phyloP scores from a whole-genome alignment of 2,113 vertebrate species.

The Thinocorus orbignyianus region DNA sequence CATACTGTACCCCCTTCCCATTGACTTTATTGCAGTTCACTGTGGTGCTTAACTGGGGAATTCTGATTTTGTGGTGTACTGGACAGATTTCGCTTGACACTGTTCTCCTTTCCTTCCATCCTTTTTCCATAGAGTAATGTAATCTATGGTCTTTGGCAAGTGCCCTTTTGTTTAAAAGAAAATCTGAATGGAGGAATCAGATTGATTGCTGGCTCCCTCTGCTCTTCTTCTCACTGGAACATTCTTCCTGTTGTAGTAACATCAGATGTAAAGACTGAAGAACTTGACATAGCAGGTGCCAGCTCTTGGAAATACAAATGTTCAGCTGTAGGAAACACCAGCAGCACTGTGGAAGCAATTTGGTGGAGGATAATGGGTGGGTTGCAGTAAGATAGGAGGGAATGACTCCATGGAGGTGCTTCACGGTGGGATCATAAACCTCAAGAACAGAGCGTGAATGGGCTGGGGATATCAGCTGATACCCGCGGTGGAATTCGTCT shows the following conservation, averaged over 20 bases:
- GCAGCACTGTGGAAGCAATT: not conserved
- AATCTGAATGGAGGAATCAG: not conserved
- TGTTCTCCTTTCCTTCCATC: not conserved
- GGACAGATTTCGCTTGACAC: not conserved
- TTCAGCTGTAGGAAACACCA: not conserved
- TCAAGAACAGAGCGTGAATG: not conserved
- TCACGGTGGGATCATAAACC: not conserved
- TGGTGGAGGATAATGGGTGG: not conserved
- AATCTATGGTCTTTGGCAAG: not conserved
- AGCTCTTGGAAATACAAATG: not conserved
- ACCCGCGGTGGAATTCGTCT: not conserved
- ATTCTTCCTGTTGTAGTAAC: not conserved
- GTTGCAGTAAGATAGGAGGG: not conserved
- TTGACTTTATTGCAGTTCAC: not conserved
- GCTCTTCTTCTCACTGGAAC: not conserved
- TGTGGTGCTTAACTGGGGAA: not conserved
- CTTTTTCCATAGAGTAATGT: not conserved
- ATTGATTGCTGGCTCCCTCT: not conserved
- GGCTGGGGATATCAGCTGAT: not conserved
- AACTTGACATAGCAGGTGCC: not conserved
- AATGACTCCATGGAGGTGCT: not conserved
- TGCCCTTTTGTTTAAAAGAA: not conserved
- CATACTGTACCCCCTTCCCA: not conserved
- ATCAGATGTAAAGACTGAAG: conserved; percentile 7
- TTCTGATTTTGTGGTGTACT: not conserved